phyloP scores from a whole-genome alignment of 2,113 vertebrate genomes.

The Cyprinus carpio region DNA sequence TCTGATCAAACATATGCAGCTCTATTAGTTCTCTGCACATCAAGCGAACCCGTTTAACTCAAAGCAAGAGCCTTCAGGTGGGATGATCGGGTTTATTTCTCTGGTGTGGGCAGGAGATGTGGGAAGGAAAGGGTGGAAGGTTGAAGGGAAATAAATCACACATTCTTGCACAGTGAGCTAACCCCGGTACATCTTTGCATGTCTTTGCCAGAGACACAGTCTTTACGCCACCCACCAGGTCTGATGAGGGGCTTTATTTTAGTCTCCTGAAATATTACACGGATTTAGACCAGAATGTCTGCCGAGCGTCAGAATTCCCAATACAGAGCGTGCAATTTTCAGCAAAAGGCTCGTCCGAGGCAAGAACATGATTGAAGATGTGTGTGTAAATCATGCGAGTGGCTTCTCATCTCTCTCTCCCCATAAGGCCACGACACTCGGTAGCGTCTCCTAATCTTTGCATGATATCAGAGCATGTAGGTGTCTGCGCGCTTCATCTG shows the following conservation, averaged over 20 bases:
- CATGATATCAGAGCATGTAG: slow-evolving; percentile 27
- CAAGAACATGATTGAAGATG: not conserved
- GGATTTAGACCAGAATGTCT: not conserved
- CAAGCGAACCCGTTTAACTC: not conserved
- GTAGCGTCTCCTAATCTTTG: not conserved
- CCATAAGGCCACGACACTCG: not conserved
- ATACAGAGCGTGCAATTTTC: not conserved
- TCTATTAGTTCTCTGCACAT: not conserved
- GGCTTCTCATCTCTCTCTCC: not conserved
- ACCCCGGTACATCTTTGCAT: slow-evolving; percentile 25
- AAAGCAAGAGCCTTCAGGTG: not conserved
- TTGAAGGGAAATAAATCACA: slow-evolving; percentile 51
- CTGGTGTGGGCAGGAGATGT: slow-evolving; percentile 1
- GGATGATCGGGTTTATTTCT: not conserved
- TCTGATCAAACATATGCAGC: not conserved
- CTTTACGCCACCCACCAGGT: not conserved
- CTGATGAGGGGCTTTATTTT: slow-evolving; percentile 1
- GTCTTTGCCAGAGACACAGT: not conserved
- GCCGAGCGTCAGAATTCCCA: not conserved
- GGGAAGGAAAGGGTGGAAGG: slow-evolving; percentile 34
- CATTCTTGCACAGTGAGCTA: slow-evolving; percentile 51
- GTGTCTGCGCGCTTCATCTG: not conserved
- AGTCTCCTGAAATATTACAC: slow-evolving; percentile 13
- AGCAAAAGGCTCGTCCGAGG: not conserved
- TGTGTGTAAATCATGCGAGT: not conserved